Percentiles rank a stretch among this genome's conserved stretches.
Conservation (phyloP, 2,113 vertebrate genomes). For the Equus quagga region DNA sequence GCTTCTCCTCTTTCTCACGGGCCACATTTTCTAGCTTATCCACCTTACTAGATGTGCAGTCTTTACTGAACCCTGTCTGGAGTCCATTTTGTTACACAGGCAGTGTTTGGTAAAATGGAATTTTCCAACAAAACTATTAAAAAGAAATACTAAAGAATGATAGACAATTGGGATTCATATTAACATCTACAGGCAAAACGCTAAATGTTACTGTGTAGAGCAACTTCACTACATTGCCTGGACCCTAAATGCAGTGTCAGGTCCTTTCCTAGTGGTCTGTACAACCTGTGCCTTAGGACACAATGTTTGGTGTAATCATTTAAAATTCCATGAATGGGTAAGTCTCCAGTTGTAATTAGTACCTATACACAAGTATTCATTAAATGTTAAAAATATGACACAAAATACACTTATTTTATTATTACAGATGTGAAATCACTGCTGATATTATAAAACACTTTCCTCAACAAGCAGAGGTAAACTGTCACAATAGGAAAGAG, state of each 20-base stretch:
- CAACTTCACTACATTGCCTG: neutral
- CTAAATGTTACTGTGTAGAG: neutral
- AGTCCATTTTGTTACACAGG: neutral
- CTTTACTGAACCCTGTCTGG: neutral
- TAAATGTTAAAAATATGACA: neutral
- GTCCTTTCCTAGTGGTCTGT: neutral
- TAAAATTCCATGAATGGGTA: neutral
- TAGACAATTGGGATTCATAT: neutral
- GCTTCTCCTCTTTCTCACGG: neutral
- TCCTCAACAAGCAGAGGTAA: neutral
- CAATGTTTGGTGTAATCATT: neutral
- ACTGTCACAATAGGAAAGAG: neutral
- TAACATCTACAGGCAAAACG: neutral
- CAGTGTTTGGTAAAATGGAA: slow-evolving; percentile 8
- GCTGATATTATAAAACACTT: neutral
- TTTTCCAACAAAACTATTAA: slow-evolving; percentile 39
- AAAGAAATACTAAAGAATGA: slow-evolving; percentile 30
- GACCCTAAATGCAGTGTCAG: neutral
- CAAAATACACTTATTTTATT: neutral
- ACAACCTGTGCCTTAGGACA: neutral
- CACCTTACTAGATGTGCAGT: neutral
- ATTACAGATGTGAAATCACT: neutral
- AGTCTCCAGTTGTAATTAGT: neutral
- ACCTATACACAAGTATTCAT: neutral
- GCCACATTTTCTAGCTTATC: neutral